Percentiles rank a stretch among this genome's conserved stretches.
Conservation (phyloP, 2,113 vertebrate genomes). For the Eudyptes chrysolophus region DNA sequence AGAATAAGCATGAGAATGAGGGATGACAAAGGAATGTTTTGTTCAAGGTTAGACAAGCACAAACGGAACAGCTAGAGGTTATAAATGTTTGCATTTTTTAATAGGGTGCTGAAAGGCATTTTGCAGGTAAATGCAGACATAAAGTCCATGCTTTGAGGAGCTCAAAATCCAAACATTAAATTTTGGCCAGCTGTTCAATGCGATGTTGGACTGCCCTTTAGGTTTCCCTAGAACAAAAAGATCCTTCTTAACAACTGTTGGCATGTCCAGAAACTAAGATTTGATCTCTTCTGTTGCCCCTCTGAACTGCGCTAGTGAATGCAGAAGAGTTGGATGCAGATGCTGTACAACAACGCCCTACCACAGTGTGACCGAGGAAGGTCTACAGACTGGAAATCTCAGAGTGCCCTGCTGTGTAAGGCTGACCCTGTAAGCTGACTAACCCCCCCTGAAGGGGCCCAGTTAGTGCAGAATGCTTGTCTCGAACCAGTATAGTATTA, state of each 20-base stretch:
- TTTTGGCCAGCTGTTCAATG: neutral
- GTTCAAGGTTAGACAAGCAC: neutral
- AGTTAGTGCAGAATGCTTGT: neutral
- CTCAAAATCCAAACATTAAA: neutral
- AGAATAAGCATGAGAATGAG: neutral
- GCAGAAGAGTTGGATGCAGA: neutral
- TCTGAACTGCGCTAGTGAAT: neutral
- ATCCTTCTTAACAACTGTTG: neutral
- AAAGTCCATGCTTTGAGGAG: neutral
- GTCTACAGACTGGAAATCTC: neutral
- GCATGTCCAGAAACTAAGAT: neutral
- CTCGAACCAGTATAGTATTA: rapidly evolving
- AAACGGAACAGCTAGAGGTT: neutral
- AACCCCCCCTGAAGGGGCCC: neutral
- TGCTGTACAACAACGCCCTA: neutral
- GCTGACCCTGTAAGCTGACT: neutral
- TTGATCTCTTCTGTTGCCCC: neutral
- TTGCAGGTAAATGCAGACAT: neutral
- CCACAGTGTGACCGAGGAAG: neutral
- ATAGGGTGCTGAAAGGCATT: neutral
- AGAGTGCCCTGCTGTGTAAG: neutral
- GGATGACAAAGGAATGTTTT: neutral
- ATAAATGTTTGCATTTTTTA: neutral
- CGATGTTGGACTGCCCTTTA: rapidly evolving
- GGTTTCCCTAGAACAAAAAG: neutral